Evolutionary conservation across 1,140 invertebrate species (phyloP).

Genomic region (Drosophila setifemur): DNA sequence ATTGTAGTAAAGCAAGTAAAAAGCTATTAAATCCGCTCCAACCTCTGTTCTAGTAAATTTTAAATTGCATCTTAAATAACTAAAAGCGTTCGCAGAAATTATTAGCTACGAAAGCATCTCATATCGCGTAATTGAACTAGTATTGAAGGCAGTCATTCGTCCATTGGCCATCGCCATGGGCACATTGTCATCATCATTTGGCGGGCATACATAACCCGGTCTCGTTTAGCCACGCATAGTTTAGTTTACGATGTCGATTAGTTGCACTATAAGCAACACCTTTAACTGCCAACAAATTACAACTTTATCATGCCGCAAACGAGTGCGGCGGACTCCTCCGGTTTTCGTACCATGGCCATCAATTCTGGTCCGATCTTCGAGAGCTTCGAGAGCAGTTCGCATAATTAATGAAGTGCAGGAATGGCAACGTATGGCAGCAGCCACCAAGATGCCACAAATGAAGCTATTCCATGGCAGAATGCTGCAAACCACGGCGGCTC

Average conservation of each 20-base stretch:
- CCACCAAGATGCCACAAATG: slow-evolving; percentile 52
- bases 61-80: slow-evolving; percentile 11
- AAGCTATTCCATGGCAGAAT: slow-evolving; percentile 59
- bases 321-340: slow-evolving; percentile 34
- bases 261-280: slow-evolving; percentile 80
- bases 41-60: not conserved
- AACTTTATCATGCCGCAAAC: slow-evolving; percentile 79
- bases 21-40: not conserved
- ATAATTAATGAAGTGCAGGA: slow-evolving; percentile 78
- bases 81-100: slow-evolving; percentile 10
- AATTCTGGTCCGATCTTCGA: slow-evolving; percentile 48
- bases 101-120: not conserved
- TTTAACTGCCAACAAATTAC: slow-evolving; percentile 81
- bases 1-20: too few relatives aligned
- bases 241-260: slow-evolving; percentile 78
- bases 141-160: slow-evolving; percentile 24
- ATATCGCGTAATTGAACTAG: slow-evolving; percentile 40
- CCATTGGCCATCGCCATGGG: slow-evolving; percentile 2
- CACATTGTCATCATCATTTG: slow-evolving; percentile 60
- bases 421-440: slow-evolving; percentile 36
- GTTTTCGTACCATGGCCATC: slow-evolving; percentile 44
- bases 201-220: slow-evolving; percentile 64
- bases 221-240: slow-evolving; percentile 74
- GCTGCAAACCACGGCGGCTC: slow-evolving; percentile 32
- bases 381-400: slow-evolving; percentile 59